These are phyloP conservation scores for Scytalopus superciliaris DNA, from an alignment of 2,113 vertebrate species.

Conservation along the genomic window DNA sequence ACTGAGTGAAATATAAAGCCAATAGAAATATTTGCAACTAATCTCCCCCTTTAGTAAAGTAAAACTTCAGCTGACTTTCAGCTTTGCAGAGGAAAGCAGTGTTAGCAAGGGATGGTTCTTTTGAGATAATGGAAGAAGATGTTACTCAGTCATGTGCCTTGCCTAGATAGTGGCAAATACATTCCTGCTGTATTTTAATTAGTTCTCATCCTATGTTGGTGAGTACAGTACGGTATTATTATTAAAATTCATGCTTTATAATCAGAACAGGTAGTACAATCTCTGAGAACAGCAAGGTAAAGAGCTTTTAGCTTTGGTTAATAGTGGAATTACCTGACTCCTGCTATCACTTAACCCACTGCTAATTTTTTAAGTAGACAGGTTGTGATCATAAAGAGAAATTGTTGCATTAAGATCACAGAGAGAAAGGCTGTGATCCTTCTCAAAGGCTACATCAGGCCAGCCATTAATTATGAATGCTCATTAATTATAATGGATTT, in stretches of 20 bases:
- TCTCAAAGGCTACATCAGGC: background rate
- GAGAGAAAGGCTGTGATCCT: background rate
- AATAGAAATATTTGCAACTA: background rate
- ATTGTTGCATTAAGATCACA: background rate
- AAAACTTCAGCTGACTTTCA: background rate
- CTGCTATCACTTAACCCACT: background rate
- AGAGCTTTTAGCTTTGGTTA: background rate
- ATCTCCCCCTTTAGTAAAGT: background rate
- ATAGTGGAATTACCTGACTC: background rate
- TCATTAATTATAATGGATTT: background rate
- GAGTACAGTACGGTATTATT: background rate
- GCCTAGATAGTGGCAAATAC: background rate
- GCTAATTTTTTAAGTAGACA: background rate
- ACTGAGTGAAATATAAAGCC: background rate
- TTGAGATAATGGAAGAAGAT: background rate
- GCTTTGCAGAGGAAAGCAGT: background rate
- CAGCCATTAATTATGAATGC: slow-evolving; percentile 26
- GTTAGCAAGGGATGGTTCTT: background rate
- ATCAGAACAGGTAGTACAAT: background rate
- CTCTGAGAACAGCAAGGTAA: background rate
- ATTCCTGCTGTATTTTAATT: background rate
- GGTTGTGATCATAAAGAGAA: background rate
- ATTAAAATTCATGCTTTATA: slow-evolving; percentile 39
- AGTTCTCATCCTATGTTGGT: background rate
- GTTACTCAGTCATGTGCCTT: background rate